Evolutionary conservation across 2,797 vertebrate genomes (phyloP).

Genomic region (Sciurus carolinensis): DNA sequence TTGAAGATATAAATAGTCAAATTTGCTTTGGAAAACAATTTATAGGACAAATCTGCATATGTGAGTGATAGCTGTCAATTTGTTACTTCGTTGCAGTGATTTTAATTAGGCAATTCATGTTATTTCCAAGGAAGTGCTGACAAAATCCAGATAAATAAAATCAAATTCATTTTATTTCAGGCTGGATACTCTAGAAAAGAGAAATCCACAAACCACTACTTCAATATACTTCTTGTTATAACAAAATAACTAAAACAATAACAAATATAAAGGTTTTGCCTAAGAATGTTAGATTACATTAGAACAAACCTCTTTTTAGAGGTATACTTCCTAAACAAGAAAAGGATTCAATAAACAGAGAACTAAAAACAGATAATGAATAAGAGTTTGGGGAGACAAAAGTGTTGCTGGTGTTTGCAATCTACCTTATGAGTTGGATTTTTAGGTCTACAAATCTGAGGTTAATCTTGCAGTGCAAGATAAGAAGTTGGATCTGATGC

Average conservation of each 20-base stretch:
- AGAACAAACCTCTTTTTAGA: not conserved
- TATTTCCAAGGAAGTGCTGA: not conserved
- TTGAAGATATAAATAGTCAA: not conserved
- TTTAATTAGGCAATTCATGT: not conserved
- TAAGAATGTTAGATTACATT: not conserved
- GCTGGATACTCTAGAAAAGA: not conserved
- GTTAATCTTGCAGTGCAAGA: not conserved
- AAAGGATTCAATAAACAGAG: not conserved
- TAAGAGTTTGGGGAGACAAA: not conserved
- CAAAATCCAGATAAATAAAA: conserved; percentile 15
- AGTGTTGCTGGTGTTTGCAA: not conserved
- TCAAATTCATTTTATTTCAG: not conserved
- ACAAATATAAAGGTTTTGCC: not conserved
- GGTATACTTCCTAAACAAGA: not conserved
- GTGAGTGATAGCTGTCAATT: not conserved
- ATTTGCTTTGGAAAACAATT: not conserved
- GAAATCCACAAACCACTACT: not conserved
- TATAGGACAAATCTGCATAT: not conserved
- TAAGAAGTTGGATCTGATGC: not conserved
- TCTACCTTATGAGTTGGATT: not conserved
- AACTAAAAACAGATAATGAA: not conserved
- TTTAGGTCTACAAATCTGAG: not conserved
- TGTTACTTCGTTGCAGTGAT: not conserved
- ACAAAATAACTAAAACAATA: not conserved
- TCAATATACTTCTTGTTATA: not conserved